These are phyloP conservation scores for Trachelus troglodyta DNA, from an alignment of 2,888 invertebrate species.

Conservation along the genomic window DNA sequence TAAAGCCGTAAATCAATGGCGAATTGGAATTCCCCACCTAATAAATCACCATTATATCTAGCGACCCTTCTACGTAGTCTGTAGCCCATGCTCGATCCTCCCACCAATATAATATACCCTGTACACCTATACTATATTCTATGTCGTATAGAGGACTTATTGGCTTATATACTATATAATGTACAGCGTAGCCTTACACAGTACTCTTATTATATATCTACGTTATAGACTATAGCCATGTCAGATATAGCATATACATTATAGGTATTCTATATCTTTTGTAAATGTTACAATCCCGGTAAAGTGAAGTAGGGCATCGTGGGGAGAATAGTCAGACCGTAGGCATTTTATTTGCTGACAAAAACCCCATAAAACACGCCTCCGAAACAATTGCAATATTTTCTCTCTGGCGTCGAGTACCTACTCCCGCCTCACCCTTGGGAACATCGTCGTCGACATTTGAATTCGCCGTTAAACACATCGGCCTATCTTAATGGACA, in stretches of 20 bases:
- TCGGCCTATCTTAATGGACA: conserved; percentile 53
- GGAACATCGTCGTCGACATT: conserved; percentile 41
- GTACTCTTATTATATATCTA: too few relatives aligned
- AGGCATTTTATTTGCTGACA: conserved; percentile 35
- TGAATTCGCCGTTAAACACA: conserved; percentile 53
- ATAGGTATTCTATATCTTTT: too few relatives aligned
- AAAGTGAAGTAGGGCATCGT: too few relatives aligned
- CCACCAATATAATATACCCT: too few relatives aligned
- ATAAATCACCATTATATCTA: conserved; percentile 50
- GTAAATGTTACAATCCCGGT: too few relatives aligned
- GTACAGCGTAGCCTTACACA: too few relatives aligned
- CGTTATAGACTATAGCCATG: too few relatives aligned
- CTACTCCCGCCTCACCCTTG: conserved; percentile 5
- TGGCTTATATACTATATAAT: too few relatives aligned
- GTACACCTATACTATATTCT: too few relatives aligned
- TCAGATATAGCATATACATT: too few relatives aligned
- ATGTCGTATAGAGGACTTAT: too few relatives aligned
- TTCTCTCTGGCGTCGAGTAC: conserved; percentile 24
- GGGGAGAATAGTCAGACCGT: conserved; percentile 14
- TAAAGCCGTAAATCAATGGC: conserved; percentile 38
- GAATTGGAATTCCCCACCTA: conserved; percentile 50
- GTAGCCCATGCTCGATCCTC: too few relatives aligned
- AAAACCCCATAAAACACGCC: conserved; percentile 40
- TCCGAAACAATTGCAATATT: conserved; percentile 39
- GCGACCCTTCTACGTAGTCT: conserved; percentile 20